phyloP scores from a whole-genome alignment of 1,140 invertebrate species.

The Drosophila sturtevanti region DNA sequence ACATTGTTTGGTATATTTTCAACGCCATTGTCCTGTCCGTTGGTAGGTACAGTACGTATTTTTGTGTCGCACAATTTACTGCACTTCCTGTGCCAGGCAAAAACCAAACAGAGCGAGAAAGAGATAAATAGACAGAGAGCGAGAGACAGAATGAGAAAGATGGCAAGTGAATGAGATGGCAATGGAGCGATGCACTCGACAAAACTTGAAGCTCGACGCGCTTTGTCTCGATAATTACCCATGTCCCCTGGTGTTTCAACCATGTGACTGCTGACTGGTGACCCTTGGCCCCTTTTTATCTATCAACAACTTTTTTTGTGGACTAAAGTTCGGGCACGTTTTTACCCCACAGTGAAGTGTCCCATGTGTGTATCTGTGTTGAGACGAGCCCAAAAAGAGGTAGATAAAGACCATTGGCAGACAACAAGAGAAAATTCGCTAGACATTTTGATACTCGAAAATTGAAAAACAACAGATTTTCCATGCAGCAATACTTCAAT shows the following conservation, averaged over 20 bases:
- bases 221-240: slow-evolving; percentile 62
- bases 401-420: not conserved
- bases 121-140: not conserved
- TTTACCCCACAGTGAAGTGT: slow-evolving; percentile 2
- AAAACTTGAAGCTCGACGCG: slow-evolving; percentile 43
- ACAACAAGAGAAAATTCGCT: not conserved
- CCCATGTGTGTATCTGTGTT: not conserved
- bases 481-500: not conserved
- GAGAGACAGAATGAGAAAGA: not conserved
- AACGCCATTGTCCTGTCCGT: slow-evolving; percentile 50
- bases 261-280: slow-evolving; percentile 35
- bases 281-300: slow-evolving; percentile 41
- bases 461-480: slow-evolving; percentile 1
- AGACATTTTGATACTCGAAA: not conserved
- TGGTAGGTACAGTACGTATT: slow-evolving; percentile 43
- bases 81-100: slow-evolving; percentile 49
- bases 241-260: slow-evolving; percentile 41
- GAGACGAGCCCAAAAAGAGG: not conserved
- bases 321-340: slow-evolving; percentile 39
- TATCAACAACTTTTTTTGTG: slow-evolving; percentile 41
- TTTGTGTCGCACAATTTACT: slow-evolving; percentile 63
- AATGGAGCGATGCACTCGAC: slow-evolving; percentile 23
- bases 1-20: slow-evolving; percentile 52
- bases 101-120: not conserved
- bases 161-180: not conserved